phyloP scores from a whole-genome alignment of 2,113 vertebrate genomes.

The Oncorhynchus keta region DNA sequence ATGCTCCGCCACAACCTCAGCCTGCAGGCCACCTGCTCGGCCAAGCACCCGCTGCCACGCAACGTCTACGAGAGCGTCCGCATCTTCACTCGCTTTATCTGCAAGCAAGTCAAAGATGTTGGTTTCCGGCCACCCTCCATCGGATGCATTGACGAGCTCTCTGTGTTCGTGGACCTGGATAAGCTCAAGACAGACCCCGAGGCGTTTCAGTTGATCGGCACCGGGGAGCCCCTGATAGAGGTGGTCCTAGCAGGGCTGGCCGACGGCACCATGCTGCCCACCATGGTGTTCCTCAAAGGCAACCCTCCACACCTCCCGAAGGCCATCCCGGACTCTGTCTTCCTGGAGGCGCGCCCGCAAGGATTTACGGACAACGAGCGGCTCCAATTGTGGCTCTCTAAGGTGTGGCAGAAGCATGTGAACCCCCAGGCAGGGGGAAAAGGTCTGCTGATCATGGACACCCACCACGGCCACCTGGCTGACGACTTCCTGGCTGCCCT shows the following conservation, averaged over 20 bases:
- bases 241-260: slow-evolving; percentile 77
- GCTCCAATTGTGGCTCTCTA: slow-evolving; percentile 75
- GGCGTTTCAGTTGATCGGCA: slow-evolving; percentile 67
- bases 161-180: slow-evolving; percentile 77
- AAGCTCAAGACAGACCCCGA: slow-evolving; percentile 56
- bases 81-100: slow-evolving; percentile 77
- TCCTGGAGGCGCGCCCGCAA: slow-evolving; percentile 71
- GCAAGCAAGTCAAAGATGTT: slow-evolving; percentile 65
- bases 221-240: slow-evolving; percentile 78
- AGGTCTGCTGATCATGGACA: slow-evolving; percentile 83
- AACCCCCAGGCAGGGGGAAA: slow-evolving; percentile 56
- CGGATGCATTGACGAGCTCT: slow-evolving; percentile 79
- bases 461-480: slow-evolving; percentile 77
- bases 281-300: slow-evolving; percentile 71
- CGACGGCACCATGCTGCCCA: slow-evolving; percentile 77
- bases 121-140: slow-evolving; percentile 70
- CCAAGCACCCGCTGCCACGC: slow-evolving; percentile 59
- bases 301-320: slow-evolving; percentile 24
- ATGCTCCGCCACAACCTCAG: slow-evolving; percentile 80
- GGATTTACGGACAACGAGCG: slow-evolving; percentile 77
- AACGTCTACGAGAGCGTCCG: slow-evolving; percentile 68
- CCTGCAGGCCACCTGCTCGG: slow-evolving; percentile 58
- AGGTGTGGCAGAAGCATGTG: slow-evolving; percentile 78
- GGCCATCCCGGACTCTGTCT: slow-evolving; percentile 57
- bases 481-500: slow-evolving; percentile 75